Percentiles rank a stretch among this genome's conserved stretches.
Conservation (phyloP, 2,797 vertebrate genomes). For the Arrhamphus sclerolepis region DNA sequence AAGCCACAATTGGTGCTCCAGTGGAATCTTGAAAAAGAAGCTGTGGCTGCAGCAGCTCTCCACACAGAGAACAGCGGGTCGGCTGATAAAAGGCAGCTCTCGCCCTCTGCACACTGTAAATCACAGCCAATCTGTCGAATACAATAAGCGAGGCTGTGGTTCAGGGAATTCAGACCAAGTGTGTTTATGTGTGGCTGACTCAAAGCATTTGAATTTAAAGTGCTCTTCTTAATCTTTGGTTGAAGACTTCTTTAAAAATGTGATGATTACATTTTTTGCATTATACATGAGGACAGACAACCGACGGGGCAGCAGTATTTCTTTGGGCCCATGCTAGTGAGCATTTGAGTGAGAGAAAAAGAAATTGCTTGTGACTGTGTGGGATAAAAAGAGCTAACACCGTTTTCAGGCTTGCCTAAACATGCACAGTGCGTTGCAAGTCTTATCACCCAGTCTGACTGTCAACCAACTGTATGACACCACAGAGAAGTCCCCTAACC, state of each 20-base stretch:
- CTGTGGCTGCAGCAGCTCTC: constrained; percentile 32
- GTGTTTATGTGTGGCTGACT: constrained; percentile 8
- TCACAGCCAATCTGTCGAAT: constrained; percentile 42
- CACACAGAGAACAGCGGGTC: constrained; percentile 28
- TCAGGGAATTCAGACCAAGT: constrained; percentile 19
- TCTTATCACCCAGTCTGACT: constrained; percentile 45
- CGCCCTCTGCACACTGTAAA: constrained; percentile 40
- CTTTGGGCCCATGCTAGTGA: background rate
- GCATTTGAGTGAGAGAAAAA: constrained; percentile 13
- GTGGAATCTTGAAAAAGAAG: constrained; percentile 20
- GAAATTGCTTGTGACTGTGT: constrained; percentile 27
- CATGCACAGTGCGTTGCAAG: constrained; percentile 37
- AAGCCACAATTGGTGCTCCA: constrained; percentile 31
- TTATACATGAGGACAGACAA: background rate
- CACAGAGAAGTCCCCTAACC: constrained; percentile 35
- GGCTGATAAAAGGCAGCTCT: constrained; percentile 45
- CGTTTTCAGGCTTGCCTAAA: constrained; percentile 61
- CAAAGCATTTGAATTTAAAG: constrained; percentile 8
- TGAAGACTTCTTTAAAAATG: background rate
- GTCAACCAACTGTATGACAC: constrained; percentile 54
- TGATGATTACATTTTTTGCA: constrained; percentile 3
- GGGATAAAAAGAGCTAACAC: constrained; percentile 11
- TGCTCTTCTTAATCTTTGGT: background rate
- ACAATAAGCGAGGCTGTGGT: constrained; percentile 19
- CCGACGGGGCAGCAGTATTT: background rate